Conservation (phyloP, 2,888 invertebrate species). For the Busseola fusca region DNA sequence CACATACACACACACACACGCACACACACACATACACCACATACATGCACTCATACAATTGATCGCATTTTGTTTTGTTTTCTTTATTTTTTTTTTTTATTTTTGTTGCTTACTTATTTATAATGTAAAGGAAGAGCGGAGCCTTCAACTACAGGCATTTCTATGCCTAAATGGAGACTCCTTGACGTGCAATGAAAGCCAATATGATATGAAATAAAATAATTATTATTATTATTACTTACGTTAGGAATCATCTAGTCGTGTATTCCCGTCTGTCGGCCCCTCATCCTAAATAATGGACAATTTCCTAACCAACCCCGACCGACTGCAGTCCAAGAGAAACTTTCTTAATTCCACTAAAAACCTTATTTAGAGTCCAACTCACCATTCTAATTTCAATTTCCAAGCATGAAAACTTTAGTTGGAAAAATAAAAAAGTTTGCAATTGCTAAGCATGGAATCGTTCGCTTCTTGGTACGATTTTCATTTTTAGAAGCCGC, state of each 20-base stretch:
- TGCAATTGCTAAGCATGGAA: conserved; percentile 43
- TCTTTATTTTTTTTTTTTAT: too few relatives aligned
- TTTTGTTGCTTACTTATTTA: too few relatives aligned
- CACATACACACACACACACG: too few relatives aligned
- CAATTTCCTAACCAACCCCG: conserved; percentile 21
- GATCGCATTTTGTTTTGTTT: too few relatives aligned
- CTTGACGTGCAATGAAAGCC: too few relatives aligned
- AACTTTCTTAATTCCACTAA: conserved; percentile 54
- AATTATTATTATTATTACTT: too few relatives aligned
- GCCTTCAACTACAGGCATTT: too few relatives aligned
- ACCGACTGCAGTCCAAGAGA: conserved; percentile 35
- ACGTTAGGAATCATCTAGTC: background rate
- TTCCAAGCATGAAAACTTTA: conserved; percentile 46
- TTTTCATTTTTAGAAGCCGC: conserved; percentile 35
- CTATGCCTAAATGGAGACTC: too few relatives aligned
- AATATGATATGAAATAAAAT: too few relatives aligned
- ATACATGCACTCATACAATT: too few relatives aligned
- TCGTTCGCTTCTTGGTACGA: conserved; percentile 30
- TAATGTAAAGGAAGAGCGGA: too few relatives aligned
- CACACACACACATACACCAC: too few relatives aligned
- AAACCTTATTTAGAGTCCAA: conserved; percentile 44
- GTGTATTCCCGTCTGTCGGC: background rate
- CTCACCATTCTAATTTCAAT: conserved; percentile 54
- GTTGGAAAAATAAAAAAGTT: conserved; percentile 52
- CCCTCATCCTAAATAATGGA: conserved; percentile 4